These are phyloP conservation scores for Dolichoris vasculosae DNA, from an alignment of 1,140 invertebrate species.

Conservation along the genomic window DNA sequence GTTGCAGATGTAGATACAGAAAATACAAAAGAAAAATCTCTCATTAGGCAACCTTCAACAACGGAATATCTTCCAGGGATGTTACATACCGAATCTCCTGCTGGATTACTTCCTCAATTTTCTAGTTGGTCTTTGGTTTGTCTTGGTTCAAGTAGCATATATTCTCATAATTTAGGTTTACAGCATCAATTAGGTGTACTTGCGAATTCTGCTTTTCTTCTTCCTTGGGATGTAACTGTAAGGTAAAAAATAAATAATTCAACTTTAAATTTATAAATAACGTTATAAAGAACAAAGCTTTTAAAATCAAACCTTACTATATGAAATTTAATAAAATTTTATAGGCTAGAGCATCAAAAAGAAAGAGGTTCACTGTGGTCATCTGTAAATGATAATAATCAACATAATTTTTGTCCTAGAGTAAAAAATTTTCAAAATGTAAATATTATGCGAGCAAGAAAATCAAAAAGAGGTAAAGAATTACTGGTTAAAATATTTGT, in stretches of 20 bases:
- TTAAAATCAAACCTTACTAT: background rate
- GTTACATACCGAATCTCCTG: conserved; percentile 87
- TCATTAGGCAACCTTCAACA: conserved; percentile 85
- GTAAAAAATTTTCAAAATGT: conserved; percentile 69
- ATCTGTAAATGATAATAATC: conserved; percentile 63
- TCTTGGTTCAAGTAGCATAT: conserved; percentile 91
- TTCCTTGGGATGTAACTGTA: conserved; percentile 96
- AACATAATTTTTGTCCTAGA: conserved; percentile 61
- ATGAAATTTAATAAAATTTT: conserved; percentile 36
- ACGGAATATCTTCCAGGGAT: conserved; percentile 93
- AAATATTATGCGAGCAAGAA: conserved; percentile 69
- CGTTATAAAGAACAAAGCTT: background rate
- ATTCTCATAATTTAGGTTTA: conserved; percentile 91
- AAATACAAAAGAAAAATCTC: conserved; percentile 75
- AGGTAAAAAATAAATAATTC: conserved; percentile 66
- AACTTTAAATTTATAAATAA: background rate
- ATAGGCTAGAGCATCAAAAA: conserved; percentile 71
- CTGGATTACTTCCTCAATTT: conserved; percentile 88
- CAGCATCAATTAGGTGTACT: conserved; percentile 91
- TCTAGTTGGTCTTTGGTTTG: conserved; percentile 95
- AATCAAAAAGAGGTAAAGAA: conserved; percentile 73
- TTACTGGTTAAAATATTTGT: conserved; percentile 96
- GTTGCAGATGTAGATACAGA: conserved; percentile 70
- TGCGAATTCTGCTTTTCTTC: conserved; percentile 89
- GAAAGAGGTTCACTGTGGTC: conserved; percentile 71